Conservation (phyloP, 2,113 vertebrate genomes). For the Scalopus aquaticus region DNA sequence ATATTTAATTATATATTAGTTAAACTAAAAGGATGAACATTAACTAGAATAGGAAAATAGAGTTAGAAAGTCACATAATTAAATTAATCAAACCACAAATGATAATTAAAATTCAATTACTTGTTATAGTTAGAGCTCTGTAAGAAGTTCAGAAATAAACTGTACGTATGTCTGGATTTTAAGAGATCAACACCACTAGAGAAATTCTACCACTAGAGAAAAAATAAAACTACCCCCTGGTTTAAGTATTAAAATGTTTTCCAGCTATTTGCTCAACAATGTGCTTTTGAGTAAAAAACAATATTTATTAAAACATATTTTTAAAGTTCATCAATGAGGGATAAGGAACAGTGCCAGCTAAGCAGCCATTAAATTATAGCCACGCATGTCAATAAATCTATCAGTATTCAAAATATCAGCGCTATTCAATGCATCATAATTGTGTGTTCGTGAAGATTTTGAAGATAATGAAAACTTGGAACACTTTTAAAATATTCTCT, state of each 20-base stretch:
- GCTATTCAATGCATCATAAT: slow-evolving; percentile 61
- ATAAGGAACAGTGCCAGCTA: slow-evolving; percentile 34
- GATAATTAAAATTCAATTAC: slow-evolving; percentile 29
- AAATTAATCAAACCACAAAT: slow-evolving; percentile 50
- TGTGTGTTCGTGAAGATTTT: slow-evolving; percentile 21
- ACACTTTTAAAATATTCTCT: slow-evolving; percentile 28
- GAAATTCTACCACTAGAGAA: background rate
- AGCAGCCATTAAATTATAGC: background rate
- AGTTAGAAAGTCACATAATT: slow-evolving; percentile 28
- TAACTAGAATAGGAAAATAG: slow-evolving; percentile 4
- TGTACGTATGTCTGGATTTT: background rate
- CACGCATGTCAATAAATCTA: slow-evolving; percentile 65
- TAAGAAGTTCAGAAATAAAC: slow-evolving; percentile 44
- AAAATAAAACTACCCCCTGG: background rate
- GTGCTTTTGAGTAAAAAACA: slow-evolving; percentile 26
- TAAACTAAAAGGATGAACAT: slow-evolving; percentile 1
- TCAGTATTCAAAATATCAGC: slow-evolving; percentile 53
- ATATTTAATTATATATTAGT: background rate
- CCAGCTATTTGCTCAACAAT: slow-evolving; percentile 26
- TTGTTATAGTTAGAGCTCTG: background rate
- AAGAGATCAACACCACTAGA: background rate
- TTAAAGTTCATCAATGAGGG: slow-evolving; percentile 45
- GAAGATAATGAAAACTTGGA: slow-evolving; percentile 49
- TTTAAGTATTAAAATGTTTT: background rate
- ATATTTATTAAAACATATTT: slow-evolving; percentile 63